A percentile compares a stretch with the other conserved stretches of the same genome.
Evolutionary conservation across 2,797 vertebrate genomes (phyloP).

Genomic region (Simalia tracyae): DNA sequence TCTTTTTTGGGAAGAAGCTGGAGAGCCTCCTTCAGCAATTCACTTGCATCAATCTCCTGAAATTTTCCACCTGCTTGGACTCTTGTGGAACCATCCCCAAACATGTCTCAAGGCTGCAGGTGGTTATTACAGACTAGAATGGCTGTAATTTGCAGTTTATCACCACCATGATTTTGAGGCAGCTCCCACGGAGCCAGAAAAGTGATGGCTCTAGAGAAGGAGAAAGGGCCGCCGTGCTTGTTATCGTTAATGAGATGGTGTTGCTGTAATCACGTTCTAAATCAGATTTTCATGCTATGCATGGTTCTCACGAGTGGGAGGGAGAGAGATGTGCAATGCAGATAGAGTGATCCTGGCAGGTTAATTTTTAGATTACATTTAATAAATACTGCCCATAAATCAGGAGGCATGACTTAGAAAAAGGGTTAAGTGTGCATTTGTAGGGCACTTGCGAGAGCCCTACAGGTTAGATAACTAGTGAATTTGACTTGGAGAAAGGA

Average conservation of each 20-base stretch:
- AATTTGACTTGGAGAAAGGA: not conserved
- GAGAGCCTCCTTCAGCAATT: not conserved
- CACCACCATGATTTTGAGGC: not conserved
- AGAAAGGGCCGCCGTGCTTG: conserved; percentile 22
- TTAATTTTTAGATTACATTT: conserved; percentile 31
- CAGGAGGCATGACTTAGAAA: conserved; percentile 5
- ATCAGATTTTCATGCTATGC: conserved; percentile 47
- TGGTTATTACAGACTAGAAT: not conserved
- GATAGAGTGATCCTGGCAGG: not conserved
- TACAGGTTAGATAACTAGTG: conserved; percentile 5
- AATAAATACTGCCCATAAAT: conserved; percentile 37
- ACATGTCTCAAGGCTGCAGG: not conserved
- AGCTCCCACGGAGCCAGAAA: not conserved
- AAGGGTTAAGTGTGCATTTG: conserved; percentile 37
- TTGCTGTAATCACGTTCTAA: conserved; percentile 59
- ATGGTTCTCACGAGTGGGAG: not conserved
- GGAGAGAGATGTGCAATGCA: not conserved
- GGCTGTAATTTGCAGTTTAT: conserved; percentile 4
- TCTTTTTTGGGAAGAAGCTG: not conserved
- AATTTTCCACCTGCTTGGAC: not conserved
- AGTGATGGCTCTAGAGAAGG: not conserved
- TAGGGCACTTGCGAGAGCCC: not conserved
- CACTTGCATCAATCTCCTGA: not conserved
- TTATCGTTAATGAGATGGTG: conserved; percentile 56
- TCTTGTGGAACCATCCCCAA: not conserved